A percentile compares a stretch with the other conserved stretches of the same genome.
Evolutionary conservation across 2,888 invertebrate species (phyloP).

Genomic region (Crossocerus cetratus): DNA sequence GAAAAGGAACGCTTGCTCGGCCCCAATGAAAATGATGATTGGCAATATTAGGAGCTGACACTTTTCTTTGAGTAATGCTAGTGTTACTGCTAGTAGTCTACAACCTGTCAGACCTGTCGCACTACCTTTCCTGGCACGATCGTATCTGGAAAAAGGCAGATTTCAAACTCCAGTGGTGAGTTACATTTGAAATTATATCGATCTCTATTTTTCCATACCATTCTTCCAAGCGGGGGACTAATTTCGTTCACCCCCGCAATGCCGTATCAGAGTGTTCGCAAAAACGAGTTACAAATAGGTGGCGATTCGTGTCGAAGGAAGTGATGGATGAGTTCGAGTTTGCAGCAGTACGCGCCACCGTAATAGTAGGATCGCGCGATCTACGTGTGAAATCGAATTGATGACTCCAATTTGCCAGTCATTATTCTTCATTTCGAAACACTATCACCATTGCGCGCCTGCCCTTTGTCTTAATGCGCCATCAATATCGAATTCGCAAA

Average conservation of each 20-base stretch:
- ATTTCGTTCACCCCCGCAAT: no score
- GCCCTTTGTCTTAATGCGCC: neutral
- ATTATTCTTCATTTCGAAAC: slow-evolving; percentile 20
- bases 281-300: no score
- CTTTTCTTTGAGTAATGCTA: slow-evolving; percentile 86
- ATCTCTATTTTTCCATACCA: no score
- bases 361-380: no score
- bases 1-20: slow-evolving; percentile 94
- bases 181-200: neutral
- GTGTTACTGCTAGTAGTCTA: slow-evolving; percentile 85
- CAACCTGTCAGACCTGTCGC: slow-evolving; percentile 83
- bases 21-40: slow-evolving; percentile 94
- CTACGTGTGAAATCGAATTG: slow-evolving; percentile 1
- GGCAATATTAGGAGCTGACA: slow-evolving; percentile 92
- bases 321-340: no score
- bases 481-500: slow-evolving; percentile 15
- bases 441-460: slow-evolving; percentile 14
- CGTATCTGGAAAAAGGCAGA: slow-evolving; percentile 77
- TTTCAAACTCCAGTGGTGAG: neutral
- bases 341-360: no score
- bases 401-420: neutral
- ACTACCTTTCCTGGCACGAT: slow-evolving; percentile 80
- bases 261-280: no score
- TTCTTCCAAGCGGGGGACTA: no score
- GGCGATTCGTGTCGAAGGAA: no score